Conservation (phyloP, 2,888 invertebrate species). For the Drosophila colorata region DNA sequence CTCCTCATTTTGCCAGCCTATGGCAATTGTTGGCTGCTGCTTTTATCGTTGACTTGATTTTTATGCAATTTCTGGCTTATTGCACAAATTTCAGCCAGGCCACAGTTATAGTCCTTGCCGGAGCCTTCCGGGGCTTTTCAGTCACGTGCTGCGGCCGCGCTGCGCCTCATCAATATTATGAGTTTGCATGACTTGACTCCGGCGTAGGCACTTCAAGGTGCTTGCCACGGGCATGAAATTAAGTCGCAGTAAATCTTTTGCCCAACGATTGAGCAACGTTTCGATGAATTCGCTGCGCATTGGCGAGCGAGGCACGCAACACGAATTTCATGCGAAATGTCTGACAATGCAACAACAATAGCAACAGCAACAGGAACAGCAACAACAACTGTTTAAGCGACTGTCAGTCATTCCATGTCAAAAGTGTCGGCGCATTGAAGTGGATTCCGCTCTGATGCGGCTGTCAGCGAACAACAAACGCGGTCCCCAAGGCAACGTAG, state of each 20-base stretch:
- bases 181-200: constrained; percentile 43
- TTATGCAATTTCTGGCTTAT: constrained; percentile 74
- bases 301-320: not conserved
- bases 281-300: constrained; percentile 10
- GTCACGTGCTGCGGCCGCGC: constrained; percentile 53
- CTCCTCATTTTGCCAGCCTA: not conserved
- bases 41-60: constrained; percentile 67
- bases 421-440: constrained; percentile 54
- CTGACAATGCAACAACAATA: constrained; percentile 50
- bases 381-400: constrained; percentile 33
- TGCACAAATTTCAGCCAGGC: constrained; percentile 61
- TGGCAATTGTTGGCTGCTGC: constrained; percentile 22
- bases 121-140: constrained; percentile 4
- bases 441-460: constrained; percentile 56
- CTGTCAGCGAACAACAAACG: constrained; percentile 42
- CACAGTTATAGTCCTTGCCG: constrained; percentile 8
- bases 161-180: constrained; percentile 63
- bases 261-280: constrained; percentile 12
- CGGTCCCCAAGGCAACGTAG: constrained; percentile 30
- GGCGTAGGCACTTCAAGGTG: constrained; percentile 6
- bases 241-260: constrained; percentile 60
- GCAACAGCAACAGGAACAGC: not conserved
- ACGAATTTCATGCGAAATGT: constrained; percentile 33
- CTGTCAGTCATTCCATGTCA: constrained; percentile 72
- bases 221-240: constrained; percentile 40